Conservation (phyloP, 2,797 vertebrate species). For the Bradypodion pumilum region DNA sequence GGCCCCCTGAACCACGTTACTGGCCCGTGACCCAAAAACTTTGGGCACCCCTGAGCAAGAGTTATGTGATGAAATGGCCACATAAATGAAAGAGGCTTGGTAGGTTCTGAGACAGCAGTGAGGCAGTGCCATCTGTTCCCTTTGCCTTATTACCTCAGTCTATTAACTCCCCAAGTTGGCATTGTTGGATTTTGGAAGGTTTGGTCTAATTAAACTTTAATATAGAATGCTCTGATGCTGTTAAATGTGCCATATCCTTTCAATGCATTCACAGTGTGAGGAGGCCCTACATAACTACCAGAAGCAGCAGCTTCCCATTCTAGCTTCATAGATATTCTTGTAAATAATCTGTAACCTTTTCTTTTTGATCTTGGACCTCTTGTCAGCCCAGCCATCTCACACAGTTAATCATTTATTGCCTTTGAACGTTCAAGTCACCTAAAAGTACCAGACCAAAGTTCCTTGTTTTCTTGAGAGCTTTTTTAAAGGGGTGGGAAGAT, state of each 20-base stretch:
- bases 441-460: constrained; percentile 28
- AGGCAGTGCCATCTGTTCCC: constrained; percentile 67
- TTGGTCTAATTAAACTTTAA: constrained; percentile 79
- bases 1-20: too few relatives aligned
- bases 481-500: constrained; percentile 13
- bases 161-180: constrained; percentile 62
- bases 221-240: constrained; percentile 76
- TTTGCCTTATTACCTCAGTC: constrained; percentile 60
- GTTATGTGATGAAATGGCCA: constrained; percentile 13
- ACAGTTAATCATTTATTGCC: constrained; percentile 57
- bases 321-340: constrained; percentile 18
- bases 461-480: constrained; percentile 26
- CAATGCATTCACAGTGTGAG: constrained; percentile 25
- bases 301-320: constrained; percentile 47
- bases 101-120: constrained; percentile 51
- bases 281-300: constrained; percentile 4
- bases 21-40: too few relatives aligned
- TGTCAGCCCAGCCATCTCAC: constrained; percentile 39
- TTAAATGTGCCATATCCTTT: constrained; percentile 73
- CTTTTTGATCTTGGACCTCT: constrained; percentile 56
- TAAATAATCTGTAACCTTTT: constrained; percentile 23
- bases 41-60: too few relatives aligned
- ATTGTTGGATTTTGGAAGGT: constrained; percentile 64
- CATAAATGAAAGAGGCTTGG: constrained; percentile 26
- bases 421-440: neutral